These are phyloP conservation scores for Nasonovia ribisnigri DNA, from an alignment of 2,888 invertebrate genomes.

Conservation along the genomic window DNA sequence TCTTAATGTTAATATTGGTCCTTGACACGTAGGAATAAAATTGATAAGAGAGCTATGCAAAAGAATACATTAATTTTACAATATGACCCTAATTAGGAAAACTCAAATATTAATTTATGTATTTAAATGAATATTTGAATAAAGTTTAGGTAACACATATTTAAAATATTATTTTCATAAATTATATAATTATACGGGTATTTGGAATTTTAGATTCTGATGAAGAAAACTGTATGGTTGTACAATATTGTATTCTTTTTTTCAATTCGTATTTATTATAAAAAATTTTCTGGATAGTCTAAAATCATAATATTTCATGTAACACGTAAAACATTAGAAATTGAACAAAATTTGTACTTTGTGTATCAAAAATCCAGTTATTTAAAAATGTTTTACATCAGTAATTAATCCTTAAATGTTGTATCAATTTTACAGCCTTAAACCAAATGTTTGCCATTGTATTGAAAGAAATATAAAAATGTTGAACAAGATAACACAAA, in stretches of 20 bases:
- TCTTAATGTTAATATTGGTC: slow-evolving; percentile 8
- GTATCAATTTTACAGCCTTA: not conserved
- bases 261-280: not conserved
- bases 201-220: not conserved
- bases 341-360: not conserved
- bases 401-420: not conserved
- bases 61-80: not conserved
- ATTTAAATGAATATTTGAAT: slow-evolving; percentile 1
- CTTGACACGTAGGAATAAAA: slow-evolving; percentile 7
- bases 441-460: not conserved
- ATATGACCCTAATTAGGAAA: slow-evolving; percentile 26
- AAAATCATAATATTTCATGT: not conserved
- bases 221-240: not conserved
- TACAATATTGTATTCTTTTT: not conserved
- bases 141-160: not conserved
- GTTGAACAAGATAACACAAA: not conserved
- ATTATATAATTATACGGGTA: not conserved
- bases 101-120: not conserved
- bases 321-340: not conserved
- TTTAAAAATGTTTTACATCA: not conserved
- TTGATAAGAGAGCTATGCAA: slow-evolving; percentile 24
- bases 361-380: not conserved
- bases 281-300: not conserved
- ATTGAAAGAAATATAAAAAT: not conserved
- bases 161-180: not conserved